A percentile compares a stretch with the other conserved stretches of the same genome.
Evolutionary conservation across 2,888 invertebrate genomes (phyloP).

Genomic region (Lasioglossum figueresi): DNA sequence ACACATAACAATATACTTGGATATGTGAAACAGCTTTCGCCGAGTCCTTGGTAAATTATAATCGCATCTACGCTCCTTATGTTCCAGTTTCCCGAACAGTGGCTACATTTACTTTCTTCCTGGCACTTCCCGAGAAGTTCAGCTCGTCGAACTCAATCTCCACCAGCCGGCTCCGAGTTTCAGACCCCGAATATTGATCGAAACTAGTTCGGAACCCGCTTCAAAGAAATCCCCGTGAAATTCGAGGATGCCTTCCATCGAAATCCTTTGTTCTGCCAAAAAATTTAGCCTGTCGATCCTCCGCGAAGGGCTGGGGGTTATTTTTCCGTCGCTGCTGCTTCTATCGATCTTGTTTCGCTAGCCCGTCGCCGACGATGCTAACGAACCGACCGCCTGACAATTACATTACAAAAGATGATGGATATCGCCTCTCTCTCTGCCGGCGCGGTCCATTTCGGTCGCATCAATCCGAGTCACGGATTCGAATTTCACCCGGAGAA

Average conservation of each 20-base stretch:
- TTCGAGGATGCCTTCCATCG: not conserved
- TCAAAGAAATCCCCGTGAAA: slow-evolving; percentile 13
- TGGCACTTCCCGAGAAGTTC: not conserved
- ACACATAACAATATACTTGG: not conserved
- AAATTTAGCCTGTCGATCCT: slow-evolving; percentile 32
- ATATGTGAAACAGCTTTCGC: not conserved
- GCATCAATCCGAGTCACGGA: slow-evolving; percentile 26
- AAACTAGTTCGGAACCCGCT: not conserved
- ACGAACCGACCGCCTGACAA: slow-evolving; percentile 62
- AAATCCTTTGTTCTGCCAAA: slow-evolving; percentile 34
- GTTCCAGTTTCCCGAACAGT: not conserved
- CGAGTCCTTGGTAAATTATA: not conserved
- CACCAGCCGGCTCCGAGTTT: slow-evolving; percentile 1
- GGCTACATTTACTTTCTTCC: not conserved
- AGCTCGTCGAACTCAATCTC: slow-evolving; percentile 8
- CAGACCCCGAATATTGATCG: slow-evolving; percentile 36
- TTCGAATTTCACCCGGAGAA: not conserved
- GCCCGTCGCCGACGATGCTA: slow-evolving; percentile 40
- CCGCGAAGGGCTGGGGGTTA: slow-evolving; percentile 41
- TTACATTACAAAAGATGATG: slow-evolving; percentile 68
- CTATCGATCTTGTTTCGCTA: slow-evolving; percentile 65
- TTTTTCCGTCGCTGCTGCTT: slow-evolving; percentile 55
- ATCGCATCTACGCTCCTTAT: not conserved
- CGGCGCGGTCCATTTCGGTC: not conserved
- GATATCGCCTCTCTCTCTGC: slow-evolving; percentile 38